These are phyloP conservation scores for Fissipunctia ypsillon DNA, from an alignment of 2,888 invertebrate genomes.

Conservation along the genomic window DNA sequence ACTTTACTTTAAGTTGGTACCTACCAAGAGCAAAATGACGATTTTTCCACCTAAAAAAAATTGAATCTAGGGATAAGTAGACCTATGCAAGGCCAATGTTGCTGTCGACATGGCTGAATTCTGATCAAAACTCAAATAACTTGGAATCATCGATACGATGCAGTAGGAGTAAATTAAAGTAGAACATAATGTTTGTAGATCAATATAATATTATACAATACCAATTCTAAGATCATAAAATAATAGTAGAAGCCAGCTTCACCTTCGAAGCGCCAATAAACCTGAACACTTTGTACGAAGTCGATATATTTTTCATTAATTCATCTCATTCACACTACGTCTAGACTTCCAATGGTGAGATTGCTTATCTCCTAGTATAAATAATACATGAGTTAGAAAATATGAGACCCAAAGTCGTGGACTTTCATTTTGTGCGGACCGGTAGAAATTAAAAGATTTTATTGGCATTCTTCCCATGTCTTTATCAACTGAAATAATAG, in stretches of 20 bases:
- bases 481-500: slow-evolving; percentile 74
- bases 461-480: slow-evolving; percentile 85
- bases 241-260: slow-evolving; percentile 30
- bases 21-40: background rate
- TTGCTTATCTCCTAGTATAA: slow-evolving; percentile 83
- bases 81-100: background rate
- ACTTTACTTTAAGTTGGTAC: background rate
- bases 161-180: background rate
- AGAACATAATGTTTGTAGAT: background rate
- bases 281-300: slow-evolving; percentile 75
- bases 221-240: slow-evolving; percentile 38
- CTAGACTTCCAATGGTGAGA: slow-evolving; percentile 84
- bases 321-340: slow-evolving; percentile 85
- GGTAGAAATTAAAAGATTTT: slow-evolving; percentile 86
- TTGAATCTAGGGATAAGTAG: accelerated
- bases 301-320: slow-evolving; percentile 82
- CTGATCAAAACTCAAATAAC: background rate
- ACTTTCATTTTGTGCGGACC: slow-evolving; percentile 81
- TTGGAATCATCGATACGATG: background rate
- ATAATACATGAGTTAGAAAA: slow-evolving; percentile 87
- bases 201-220: no score
- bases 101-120: background rate
- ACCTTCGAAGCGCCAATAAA: slow-evolving; percentile 67
- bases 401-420: slow-evolving; percentile 78
- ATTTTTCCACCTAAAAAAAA: background rate